phyloP scores from a whole-genome alignment of 2,113 vertebrate genomes.

The Scalopus aquaticus region DNA sequence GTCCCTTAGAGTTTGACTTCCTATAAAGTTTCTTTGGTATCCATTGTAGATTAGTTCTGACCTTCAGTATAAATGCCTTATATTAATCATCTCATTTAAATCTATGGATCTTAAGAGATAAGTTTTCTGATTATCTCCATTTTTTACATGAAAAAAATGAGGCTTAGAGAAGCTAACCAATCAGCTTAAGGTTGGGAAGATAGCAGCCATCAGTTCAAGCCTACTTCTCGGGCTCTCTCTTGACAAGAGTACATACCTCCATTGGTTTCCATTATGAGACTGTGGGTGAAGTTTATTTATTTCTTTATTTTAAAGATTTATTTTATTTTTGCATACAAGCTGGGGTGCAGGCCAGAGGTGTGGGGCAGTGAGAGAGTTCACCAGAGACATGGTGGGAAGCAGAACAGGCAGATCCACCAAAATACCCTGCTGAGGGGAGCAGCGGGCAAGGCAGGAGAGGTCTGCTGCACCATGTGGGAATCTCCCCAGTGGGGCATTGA shows the following conservation, averaged over 20 bases:
- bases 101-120: neutral
- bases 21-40: neutral
- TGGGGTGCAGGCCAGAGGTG: too few species aligned
- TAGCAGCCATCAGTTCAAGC: neutral
- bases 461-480: too few species aligned
- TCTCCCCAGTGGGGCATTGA: too few species aligned
- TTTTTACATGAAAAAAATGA: neutral
- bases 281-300: neutral
- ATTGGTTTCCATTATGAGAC: neutral
- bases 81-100: too few species aligned
- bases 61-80: neutral
- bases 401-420: too few species aligned
- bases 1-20: neutral
- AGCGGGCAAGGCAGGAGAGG: too few species aligned
- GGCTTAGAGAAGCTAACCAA: neutral
- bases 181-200: neutral
- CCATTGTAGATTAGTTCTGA: neutral
- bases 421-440: too few species aligned
- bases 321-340: too few species aligned
- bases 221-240: neutral
- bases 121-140: neutral
- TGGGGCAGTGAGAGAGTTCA: too few species aligned
- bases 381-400: too few species aligned
- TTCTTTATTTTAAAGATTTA: too few species aligned
- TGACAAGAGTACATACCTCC: neutral